phyloP scores from a whole-genome alignment of 2,113 vertebrate species.

The Ptilonorhynchus violaceus region DNA sequence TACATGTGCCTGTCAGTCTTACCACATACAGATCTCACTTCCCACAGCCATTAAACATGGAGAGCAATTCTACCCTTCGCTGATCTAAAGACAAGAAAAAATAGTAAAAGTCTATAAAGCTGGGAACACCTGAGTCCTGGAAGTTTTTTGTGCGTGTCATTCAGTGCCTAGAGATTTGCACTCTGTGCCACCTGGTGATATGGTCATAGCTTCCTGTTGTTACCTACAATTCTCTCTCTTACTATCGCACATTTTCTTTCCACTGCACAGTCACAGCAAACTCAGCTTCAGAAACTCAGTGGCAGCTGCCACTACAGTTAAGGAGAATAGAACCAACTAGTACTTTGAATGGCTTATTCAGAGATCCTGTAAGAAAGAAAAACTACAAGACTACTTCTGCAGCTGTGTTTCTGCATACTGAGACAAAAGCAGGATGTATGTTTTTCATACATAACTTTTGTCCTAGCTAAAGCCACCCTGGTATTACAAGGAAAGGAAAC shows the following conservation, averaged over 20 bases:
- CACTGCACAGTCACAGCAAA: neutral
- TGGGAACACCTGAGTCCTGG: neutral
- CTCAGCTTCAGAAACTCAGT: neutral
- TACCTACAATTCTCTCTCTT: neutral
- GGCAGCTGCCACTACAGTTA: neutral
- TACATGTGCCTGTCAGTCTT: neutral
- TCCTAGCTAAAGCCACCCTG: neutral
- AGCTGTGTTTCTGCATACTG: neutral
- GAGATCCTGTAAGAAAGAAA: neutral
- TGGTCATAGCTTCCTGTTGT: neutral
- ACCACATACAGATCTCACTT: neutral
- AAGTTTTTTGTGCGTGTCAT: rapidly evolving
- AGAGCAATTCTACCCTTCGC: neutral
- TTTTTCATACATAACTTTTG: neutral
- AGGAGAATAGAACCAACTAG: neutral
- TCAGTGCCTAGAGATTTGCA: neutral
- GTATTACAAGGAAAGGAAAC: neutral
- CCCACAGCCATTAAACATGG: neutral
- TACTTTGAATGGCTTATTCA: neutral
- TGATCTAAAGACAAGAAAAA: neutral
- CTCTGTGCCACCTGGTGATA: neutral
- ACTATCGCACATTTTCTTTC: rapidly evolving
- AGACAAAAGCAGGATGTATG: neutral
- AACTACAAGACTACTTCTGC: neutral
- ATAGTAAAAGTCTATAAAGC: neutral